phyloP scores from a whole-genome alignment of 2,888 invertebrate genomes.

The Helobdella robusta region DNA sequence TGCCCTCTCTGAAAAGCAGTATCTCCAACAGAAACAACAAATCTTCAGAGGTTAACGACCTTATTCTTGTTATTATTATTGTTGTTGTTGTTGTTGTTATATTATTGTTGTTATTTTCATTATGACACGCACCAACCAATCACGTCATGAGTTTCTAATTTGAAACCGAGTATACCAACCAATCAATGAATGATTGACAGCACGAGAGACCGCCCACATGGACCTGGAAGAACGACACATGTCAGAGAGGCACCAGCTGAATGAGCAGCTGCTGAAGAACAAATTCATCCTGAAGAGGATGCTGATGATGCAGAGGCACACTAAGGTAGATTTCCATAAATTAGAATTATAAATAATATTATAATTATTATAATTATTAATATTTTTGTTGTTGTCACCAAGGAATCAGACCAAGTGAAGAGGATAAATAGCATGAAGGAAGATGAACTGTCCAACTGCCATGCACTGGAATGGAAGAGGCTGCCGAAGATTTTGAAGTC shows the following conservation, averaged over 20 bases:
- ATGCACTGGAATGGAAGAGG: conserved; percentile 78
- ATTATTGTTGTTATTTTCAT: background rate
- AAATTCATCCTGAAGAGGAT: conserved; percentile 92
- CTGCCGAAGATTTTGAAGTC: conserved; percentile 87
- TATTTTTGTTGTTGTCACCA: conserved; percentile 25
- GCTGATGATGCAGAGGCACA: conserved; percentile 89
- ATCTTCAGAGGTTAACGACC: conserved; percentile 48
- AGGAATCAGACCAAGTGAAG: conserved; percentile 84
- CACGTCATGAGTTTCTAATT: too few species aligned
- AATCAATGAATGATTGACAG: conserved; percentile 43
- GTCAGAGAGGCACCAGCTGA: conserved; percentile 86
- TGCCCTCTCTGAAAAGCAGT: conserved; percentile 83
- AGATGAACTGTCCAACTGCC: conserved; percentile 83
- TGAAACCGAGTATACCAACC: too few species aligned
- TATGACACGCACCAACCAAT: too few species aligned
- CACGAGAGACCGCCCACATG: conserved; percentile 87
- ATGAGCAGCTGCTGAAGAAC: conserved; percentile 88
- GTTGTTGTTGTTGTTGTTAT: background rate
- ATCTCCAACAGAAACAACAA: conserved; percentile 87
- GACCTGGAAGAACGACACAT: conserved; percentile 94
- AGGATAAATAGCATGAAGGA: conserved; percentile 55
- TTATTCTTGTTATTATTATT: background rate
- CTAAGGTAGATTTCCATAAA: conserved; percentile 58
- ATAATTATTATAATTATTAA: background rate
- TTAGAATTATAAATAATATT: background rate